A percentile compares a stretch with the other conserved stretches of the same genome.
These are phyloP conservation scores for Listronotus oregonensis DNA, from an alignment of 1,140 invertebrate genomes.

Conservation along the genomic window DNA sequence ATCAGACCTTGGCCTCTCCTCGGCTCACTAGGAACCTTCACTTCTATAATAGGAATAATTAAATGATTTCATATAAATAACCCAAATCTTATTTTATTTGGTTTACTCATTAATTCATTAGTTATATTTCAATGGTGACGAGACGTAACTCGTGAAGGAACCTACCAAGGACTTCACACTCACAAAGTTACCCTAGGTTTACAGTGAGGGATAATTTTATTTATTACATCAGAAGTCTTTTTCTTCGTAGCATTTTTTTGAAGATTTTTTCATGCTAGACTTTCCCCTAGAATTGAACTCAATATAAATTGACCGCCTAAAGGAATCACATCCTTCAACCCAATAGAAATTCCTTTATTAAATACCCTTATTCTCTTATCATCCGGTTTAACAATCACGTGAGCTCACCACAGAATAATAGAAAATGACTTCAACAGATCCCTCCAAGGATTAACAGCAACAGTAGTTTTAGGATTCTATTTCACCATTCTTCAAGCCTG, in stretches of 20 bases:
- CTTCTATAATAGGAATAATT: constrained; percentile 56
- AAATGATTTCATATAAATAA: constrained; percentile 60
- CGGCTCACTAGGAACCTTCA: constrained; percentile 56
- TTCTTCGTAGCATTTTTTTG: too few relatives aligned
- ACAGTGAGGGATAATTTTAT: constrained; percentile 65
- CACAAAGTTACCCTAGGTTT: constrained; percentile 58
- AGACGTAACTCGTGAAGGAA: constrained; percentile 64
- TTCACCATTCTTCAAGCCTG: constrained; percentile 58
- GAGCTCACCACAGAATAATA: constrained; percentile 63
- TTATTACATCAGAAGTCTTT: constrained; percentile 68
- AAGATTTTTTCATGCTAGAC: too few relatives aligned
- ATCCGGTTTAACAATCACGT: constrained; percentile 63
- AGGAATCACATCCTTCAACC: too few relatives aligned
- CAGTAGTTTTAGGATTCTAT: constrained; percentile 58
- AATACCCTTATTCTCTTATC: too few relatives aligned
- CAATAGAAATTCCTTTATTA: too few relatives aligned
- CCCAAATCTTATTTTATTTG: constrained; percentile 57
- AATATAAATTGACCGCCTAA: too few relatives aligned
- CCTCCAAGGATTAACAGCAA: constrained; percentile 58
- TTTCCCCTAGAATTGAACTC: too few relatives aligned
- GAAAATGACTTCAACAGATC: constrained; percentile 59
- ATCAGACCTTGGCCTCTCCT: constrained; percentile 62
- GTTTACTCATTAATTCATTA: constrained; percentile 57
- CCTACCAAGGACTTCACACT: constrained; percentile 62
- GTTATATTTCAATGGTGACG: constrained; percentile 68